Evolutionary conservation across 2,888 invertebrate species (phyloP), one percentile per base, ranked within the genome.

Genomic region (Eupithecia pulchellata): DNA sequence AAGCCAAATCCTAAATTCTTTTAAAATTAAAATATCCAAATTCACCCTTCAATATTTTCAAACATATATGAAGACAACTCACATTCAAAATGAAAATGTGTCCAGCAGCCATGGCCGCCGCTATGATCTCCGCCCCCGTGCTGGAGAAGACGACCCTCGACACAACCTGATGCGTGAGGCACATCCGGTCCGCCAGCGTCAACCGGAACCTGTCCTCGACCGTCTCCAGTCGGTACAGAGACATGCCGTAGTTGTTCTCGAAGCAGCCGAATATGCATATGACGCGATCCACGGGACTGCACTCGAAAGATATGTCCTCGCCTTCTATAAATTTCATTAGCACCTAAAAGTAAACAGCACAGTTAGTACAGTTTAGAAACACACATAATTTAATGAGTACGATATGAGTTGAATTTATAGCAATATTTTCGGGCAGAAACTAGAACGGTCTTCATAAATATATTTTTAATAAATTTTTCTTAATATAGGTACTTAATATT

Each of bases 151-250:
- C 82, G 0, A 92, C 82, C 1, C 82, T 82, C 14, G 93, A 90
- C 34, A 94, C 90, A 14, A 89, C 85, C 85, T 94, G 92, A 66
- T 92, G 87, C 11, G 94, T 94, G 36, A 94, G 86, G 68, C 91
- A 87, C 83, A 84, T 82, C 62, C 68, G 76, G 60, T 78, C 77
- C 2, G 81, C 82, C 27, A 77, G 79, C 52, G 61, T 36, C 58
- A 90, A 71, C 57, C 57, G 32, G 55, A 88, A 1, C 0, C 13
- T 11, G 8, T 13, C 13, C 25, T 25, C 69, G 1, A 47, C 25
- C 0, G 20, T 2, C 42, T 69, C 71, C 0, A 78, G 65, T 2
- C 64, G 20, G 70, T 81, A 88, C 2, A 93, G 73, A 0, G 80
- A 82, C 68, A 94, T 72, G 6, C 93, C 93, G 73, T 91, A 92